Evolutionary conservation across 2,113 vertebrate species (phyloP).

Genomic region (Cyanoderma ruficeps): DNA sequence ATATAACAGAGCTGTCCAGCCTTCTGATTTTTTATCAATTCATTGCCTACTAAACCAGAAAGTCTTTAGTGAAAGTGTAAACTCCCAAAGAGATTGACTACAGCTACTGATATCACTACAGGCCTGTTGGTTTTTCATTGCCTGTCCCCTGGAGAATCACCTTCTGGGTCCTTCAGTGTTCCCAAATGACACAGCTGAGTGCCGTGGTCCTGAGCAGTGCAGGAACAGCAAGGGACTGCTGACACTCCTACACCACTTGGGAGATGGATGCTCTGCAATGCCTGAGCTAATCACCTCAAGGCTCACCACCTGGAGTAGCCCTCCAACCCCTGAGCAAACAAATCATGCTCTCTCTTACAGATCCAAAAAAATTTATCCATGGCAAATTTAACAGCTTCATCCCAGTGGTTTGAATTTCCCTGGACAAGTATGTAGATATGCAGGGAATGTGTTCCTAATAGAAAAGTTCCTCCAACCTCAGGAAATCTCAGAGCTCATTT

Average conservation of each 20-base stretch:
- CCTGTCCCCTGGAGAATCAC: neutral
- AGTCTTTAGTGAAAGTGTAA: neutral
- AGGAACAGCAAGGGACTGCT: neutral
- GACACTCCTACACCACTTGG: neutral
- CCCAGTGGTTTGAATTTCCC: neutral
- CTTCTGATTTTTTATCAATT: neutral
- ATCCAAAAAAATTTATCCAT: neutral
- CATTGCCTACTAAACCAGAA: neutral
- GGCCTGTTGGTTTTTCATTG: neutral
- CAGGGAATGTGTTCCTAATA: neutral
- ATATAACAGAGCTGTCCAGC: neutral
- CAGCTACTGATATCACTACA: neutral
- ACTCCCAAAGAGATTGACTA: neutral
- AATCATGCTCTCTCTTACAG: neutral
- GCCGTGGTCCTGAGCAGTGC: fast-evolving
- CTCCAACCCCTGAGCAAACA: neutral
- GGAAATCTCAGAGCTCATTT: neutral
- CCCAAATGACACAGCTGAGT: neutral
- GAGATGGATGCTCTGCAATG: neutral
- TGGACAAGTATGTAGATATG: neutral
- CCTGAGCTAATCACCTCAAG: fast-evolving
- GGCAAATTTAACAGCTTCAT: neutral
- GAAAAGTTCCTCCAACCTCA: neutral
- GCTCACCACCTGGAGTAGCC: neutral
- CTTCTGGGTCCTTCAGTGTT: fast-evolving